These are phyloP conservation scores for Nephotettix cincticeps DNA, from an alignment of 1,140 invertebrate genomes.

Conservation along the genomic window DNA sequence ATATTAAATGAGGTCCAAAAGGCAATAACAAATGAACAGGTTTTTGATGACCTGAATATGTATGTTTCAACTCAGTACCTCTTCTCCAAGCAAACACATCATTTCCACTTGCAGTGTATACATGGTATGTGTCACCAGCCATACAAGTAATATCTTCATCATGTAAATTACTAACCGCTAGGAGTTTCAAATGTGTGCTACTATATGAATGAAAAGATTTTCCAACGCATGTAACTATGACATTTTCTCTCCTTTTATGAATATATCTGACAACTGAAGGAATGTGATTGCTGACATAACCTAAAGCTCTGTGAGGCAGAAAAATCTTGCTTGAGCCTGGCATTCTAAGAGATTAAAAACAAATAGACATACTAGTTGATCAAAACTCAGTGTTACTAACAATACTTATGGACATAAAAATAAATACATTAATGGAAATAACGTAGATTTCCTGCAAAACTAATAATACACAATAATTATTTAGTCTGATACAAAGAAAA, in stretches of 20 bases:
- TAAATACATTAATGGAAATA: no score
- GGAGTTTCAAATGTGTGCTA: conserved; percentile 74
- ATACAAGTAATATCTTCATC: conserved; percentile 80
- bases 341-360: no score
- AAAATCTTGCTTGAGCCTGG: conserved; percentile 71
- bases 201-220: conserved; percentile 91
- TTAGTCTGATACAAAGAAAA: no score
- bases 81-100: conserved; percentile 85
- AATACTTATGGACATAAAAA: no score
- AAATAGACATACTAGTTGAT: no score
- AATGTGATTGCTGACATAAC: conserved; percentile 91
- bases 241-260: conserved; percentile 78
- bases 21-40: conserved; percentile 80
- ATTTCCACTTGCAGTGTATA: conserved; percentile 77
- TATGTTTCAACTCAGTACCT: conserved; percentile 82
- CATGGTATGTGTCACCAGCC: conserved; percentile 73
- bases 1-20: conserved; percentile 83
- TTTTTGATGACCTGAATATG: conserved; percentile 71
- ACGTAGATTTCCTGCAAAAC: no score
- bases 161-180: conserved; percentile 81
- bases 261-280: conserved; percentile 85
- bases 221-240: conserved; percentile 87
- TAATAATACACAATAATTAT: no score
- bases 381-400: no score
- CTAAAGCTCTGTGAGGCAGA: conserved; percentile 75